Percentiles rank a stretch among this genome's conserved stretches.
phyloP scores from a whole-genome alignment of 1,140 invertebrate genomes.

The Drosophila gunungcola region DNA sequence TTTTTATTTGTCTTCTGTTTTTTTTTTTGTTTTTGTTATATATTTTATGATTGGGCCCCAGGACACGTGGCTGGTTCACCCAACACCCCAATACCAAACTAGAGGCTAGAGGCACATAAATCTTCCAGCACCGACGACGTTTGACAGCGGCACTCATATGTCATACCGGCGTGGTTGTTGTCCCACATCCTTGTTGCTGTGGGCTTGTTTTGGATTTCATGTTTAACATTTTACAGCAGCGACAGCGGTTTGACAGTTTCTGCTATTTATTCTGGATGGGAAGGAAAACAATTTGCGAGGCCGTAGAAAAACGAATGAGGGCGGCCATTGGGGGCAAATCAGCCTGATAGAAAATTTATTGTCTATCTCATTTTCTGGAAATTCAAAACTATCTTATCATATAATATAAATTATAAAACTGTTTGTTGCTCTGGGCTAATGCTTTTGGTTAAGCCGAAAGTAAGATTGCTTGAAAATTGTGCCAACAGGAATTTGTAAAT shows the following conservation, averaged over 20 bases:
- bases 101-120: slow-evolving; percentile 37
- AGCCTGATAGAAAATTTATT: too few relatives aligned
- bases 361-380: background rate
- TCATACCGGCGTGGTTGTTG: slow-evolving; percentile 37
- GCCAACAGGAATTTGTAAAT: too few relatives aligned
- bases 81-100: background rate
- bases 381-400: background rate
- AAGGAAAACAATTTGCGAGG: slow-evolving; percentile 28
- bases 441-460: too few relatives aligned
- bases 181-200: background rate
- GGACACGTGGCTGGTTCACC: slow-evolving; percentile 32
- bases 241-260: slow-evolving; percentile 58
- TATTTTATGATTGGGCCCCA: slow-evolving; percentile 18
- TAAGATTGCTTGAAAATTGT: too few relatives aligned
- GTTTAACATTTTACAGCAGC: slow-evolving; percentile 56
- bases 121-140: slow-evolving; percentile 49
- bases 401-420: too few relatives aligned
- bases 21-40: background rate
- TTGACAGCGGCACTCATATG: slow-evolving; percentile 62
- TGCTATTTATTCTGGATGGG: slow-evolving; percentile 46
- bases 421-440: too few relatives aligned
- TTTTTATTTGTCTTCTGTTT: background rate
- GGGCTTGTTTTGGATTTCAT: slow-evolving; percentile 47
- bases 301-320: background rate
- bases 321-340: background rate